A percentile compares a stretch with the other conserved stretches of the same genome.
Evolutionary conservation across 1,140 invertebrate genomes (phyloP).

Genomic region (Venustaconcha ellipsiformis): DNA sequence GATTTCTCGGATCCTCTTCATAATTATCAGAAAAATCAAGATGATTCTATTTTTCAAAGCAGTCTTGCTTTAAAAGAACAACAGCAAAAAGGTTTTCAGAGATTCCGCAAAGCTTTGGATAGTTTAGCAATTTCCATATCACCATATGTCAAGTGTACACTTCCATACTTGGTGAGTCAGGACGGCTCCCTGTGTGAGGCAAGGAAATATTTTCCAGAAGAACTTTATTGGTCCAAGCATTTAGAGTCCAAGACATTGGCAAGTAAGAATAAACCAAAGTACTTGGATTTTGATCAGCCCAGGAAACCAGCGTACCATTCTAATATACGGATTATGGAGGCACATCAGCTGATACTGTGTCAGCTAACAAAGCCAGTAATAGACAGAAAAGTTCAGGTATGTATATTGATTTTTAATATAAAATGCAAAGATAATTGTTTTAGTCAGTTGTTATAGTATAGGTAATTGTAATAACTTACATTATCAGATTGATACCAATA

Average conservation of each 20-base stretch:
- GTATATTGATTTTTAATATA: slow-evolving; percentile 1
- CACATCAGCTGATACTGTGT: slow-evolving; percentile 81
- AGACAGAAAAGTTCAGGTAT: slow-evolving; percentile 53
- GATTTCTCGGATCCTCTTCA: slow-evolving; percentile 69
- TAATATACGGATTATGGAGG: slow-evolving; percentile 48
- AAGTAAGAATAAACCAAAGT: slow-evolving; percentile 41
- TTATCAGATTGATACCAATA: too few relatives aligned
- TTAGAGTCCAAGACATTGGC: slow-evolving; percentile 53
- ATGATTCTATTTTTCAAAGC: slow-evolving; percentile 65
- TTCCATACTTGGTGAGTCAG: slow-evolving; percentile 92
- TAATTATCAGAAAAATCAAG: slow-evolving; percentile 62
- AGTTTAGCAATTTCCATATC: slow-evolving; percentile 85
- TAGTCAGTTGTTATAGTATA: too few relatives aligned
- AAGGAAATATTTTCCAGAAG: slow-evolving; percentile 82
- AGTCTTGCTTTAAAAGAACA: slow-evolving; percentile 44
- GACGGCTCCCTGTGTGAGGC: slow-evolving; percentile 82
- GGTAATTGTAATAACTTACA: too few relatives aligned
- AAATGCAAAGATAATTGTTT: background rate
- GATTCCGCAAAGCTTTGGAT: slow-evolving; percentile 80
- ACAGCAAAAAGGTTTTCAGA: slow-evolving; percentile 51
- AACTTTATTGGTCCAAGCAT: slow-evolving; percentile 81
- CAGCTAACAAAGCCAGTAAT: slow-evolving; percentile 77
- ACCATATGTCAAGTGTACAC: slow-evolving; percentile 84
- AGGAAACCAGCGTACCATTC: slow-evolving; percentile 29
- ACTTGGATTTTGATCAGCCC: slow-evolving; percentile 31